A percentile compares a stretch with the other conserved stretches of the same genome.
These are phyloP conservation scores for Phylloscopus collybita DNA, from an alignment of 2,797 vertebrate genomes.

Conservation along the genomic window DNA sequence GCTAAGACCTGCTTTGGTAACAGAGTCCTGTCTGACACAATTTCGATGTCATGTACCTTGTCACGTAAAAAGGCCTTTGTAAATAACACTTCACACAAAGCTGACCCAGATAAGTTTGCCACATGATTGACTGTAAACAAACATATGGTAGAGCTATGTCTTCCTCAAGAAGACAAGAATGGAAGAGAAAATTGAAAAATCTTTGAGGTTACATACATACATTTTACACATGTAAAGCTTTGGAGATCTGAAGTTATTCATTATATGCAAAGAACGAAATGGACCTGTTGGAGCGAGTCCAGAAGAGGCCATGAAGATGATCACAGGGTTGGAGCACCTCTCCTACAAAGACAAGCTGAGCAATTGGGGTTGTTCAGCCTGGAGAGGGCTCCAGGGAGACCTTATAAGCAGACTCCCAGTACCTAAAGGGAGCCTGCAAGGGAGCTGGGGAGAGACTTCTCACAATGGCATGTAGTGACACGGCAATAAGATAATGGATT, in stretches of 20 bases:
- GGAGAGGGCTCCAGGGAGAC: background rate
- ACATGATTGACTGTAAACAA: conserved; percentile 32
- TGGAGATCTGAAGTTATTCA: background rate
- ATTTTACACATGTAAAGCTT: background rate
- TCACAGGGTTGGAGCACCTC: background rate
- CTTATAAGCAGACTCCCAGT: background rate
- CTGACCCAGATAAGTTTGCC: conserved; percentile 16
- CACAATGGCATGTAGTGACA: background rate
- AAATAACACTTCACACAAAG: background rate
- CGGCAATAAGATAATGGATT: background rate
- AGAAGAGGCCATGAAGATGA: background rate
- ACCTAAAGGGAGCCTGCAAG: background rate
- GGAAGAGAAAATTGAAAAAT: background rate
- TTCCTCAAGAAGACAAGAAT: background rate
- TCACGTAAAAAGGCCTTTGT: background rate
- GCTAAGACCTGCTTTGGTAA: conserved; percentile 1
- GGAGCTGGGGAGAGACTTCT: background rate
- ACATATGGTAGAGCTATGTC: background rate
- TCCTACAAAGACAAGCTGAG: background rate
- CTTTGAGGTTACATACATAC: background rate
- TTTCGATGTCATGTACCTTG: fast-evolving
- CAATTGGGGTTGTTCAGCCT: background rate
- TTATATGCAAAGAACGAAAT: background rate
- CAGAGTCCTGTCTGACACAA: background rate
- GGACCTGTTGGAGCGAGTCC: background rate